These are phyloP conservation scores for Lasius platythorax DNA, from an alignment of 2,888 invertebrate species.

Conservation along the genomic window DNA sequence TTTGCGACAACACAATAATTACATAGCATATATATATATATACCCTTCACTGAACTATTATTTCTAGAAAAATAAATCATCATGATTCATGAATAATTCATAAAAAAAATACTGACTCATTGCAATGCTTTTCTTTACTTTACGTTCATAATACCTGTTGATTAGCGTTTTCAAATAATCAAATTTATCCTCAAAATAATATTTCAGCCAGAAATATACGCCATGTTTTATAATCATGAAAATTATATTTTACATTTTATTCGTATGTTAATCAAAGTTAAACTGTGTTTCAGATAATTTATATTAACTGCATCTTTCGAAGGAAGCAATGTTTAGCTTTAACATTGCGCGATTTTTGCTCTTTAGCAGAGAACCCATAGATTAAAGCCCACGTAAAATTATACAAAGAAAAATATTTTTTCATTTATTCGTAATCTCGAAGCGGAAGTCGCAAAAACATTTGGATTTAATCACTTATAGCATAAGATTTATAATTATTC, in stretches of 20 bases:
- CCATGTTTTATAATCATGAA: no score
- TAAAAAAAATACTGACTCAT: not conserved
- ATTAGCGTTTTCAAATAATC: no score
- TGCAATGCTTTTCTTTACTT: not conserved
- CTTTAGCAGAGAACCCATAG: not conserved
- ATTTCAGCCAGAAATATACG: not conserved
- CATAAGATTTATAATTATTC: not conserved
- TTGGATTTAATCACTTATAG: not conserved
- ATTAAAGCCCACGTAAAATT: not conserved
- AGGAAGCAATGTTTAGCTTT: not conserved
- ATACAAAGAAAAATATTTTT: not conserved
- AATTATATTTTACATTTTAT: no score
- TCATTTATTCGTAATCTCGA: not conserved
- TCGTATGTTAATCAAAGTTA: no score
- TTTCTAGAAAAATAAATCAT: not conserved
- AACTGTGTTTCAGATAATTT: not conserved
- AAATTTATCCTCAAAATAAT: not conserved
- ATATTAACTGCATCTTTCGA: not conserved
- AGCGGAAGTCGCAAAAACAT: not conserved
- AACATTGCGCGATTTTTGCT: not conserved
- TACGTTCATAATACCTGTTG: not conserved
- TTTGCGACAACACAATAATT: not conserved
- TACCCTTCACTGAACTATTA: not conserved
- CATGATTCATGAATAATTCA: not conserved
- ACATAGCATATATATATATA: not conserved